Evolutionary conservation across 2,797 vertebrate species (phyloP).

Genomic region (Enteromius treurensis): DNA sequence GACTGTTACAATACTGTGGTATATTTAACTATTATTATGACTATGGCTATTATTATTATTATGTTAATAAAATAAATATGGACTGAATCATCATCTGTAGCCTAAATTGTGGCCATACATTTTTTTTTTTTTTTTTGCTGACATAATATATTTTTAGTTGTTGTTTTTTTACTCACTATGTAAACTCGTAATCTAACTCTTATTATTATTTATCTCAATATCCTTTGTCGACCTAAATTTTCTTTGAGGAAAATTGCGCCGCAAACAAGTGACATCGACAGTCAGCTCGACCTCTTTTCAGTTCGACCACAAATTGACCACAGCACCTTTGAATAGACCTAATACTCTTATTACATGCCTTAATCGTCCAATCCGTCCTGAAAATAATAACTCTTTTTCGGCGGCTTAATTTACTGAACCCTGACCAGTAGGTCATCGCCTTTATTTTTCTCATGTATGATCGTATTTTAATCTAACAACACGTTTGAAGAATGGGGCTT

Average conservation of each 20-base stretch:
- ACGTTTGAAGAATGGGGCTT: background rate
- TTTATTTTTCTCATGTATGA: slow-evolving; percentile 42
- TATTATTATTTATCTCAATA: slow-evolving; percentile 55
- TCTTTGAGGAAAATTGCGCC: slow-evolving; percentile 52
- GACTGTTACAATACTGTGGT: background rate
- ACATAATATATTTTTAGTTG: background rate
- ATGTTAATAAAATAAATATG: background rate
- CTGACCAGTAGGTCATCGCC: slow-evolving; percentile 73
- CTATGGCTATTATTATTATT: background rate
- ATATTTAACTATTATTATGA: background rate
- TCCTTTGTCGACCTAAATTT: slow-evolving; percentile 58
- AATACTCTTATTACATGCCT: slow-evolving; percentile 84
- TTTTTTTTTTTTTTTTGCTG: background rate
- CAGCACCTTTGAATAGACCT: slow-evolving; percentile 71
- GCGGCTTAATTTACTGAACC: slow-evolving; percentile 77
- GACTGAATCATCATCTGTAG: background rate
- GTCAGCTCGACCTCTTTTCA: slow-evolving; percentile 46
- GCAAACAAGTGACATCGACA: background rate
- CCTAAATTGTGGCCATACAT: background rate
- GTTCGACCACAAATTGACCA: slow-evolving; percentile 68
- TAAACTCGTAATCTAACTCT: background rate
- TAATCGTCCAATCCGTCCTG: slow-evolving; percentile 86
- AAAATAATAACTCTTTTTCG: slow-evolving; percentile 84
- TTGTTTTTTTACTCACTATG: background rate
- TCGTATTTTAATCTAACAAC: background rate